These are phyloP conservation scores for Crotophaga sulcirostris DNA, from an alignment of 2,113 vertebrate genomes.

Conservation along the genomic window DNA sequence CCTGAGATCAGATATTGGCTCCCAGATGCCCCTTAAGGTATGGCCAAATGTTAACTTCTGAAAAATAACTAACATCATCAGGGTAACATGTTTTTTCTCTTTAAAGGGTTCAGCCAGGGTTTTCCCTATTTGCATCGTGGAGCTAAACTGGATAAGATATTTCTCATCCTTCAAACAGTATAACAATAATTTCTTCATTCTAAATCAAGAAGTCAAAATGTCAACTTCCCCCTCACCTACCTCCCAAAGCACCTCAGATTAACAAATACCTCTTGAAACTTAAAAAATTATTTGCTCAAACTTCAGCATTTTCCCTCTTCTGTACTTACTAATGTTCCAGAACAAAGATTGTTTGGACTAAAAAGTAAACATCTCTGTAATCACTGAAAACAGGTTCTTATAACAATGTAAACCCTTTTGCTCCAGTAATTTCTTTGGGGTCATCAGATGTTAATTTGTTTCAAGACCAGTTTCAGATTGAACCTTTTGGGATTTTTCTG, in stretches of 20 bases:
- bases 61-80: not conserved
- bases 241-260: not conserved
- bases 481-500: not conserved
- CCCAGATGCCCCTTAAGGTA: not conserved
- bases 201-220: not conserved
- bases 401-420: not conserved
- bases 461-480: not conserved
- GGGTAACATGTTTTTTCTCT: not conserved
- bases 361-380: not conserved
- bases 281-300: not conserved
- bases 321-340: not conserved
- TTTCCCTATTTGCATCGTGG: not conserved
- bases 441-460: not conserved
- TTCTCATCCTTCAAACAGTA: not conserved
- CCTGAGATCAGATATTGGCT: not conserved
- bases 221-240: not conserved
- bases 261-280: too few relatives aligned
- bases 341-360: not conserved
- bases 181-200: not conserved
- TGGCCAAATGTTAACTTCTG: not conserved
- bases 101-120: not conserved
- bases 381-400: not conserved
- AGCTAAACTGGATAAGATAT: not conserved
- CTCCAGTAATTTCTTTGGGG: not conserved
- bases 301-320: not conserved